phyloP scores from a whole-genome alignment of 2,888 invertebrate genomes.

The Ctena decussata region DNA sequence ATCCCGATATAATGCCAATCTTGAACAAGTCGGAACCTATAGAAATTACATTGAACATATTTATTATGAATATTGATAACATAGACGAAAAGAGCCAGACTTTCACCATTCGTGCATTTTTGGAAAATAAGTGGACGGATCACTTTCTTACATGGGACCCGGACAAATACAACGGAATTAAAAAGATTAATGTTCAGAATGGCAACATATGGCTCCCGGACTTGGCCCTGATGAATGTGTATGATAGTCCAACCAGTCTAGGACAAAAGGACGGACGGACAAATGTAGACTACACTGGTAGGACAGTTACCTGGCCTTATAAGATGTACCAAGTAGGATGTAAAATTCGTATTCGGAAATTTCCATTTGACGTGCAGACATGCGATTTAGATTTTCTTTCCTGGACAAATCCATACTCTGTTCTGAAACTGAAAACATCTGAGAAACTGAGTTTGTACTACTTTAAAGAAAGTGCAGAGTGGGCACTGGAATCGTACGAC shows the following conservation, averaged over 20 bases:
- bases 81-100: conserved; percentile 61
- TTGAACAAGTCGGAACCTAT: conserved; percentile 26
- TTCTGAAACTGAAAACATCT: conserved; percentile 14
- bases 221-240: conserved; percentile 41
- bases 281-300: conserved; percentile 35
- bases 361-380: conserved; percentile 65
- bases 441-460: not conserved
- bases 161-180: conserved; percentile 25
- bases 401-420: conserved; percentile 30
- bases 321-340: conserved; percentile 47
- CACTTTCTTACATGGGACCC: conserved; percentile 54
- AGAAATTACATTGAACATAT: conserved; percentile 31
- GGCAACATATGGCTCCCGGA: conserved; percentile 57
- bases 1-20: conserved; percentile 39
- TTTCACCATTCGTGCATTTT: conserved; percentile 48
- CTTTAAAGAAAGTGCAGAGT: conserved; percentile 34
- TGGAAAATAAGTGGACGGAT: conserved; percentile 60
- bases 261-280: conserved; percentile 43
- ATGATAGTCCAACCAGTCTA: conserved; percentile 34
- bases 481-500: conserved; percentile 20
- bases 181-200: conserved; percentile 45
- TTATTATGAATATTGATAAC: conserved; percentile 54
- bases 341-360: conserved; percentile 41
- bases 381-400: conserved; percentile 54
- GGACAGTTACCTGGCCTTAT: conserved; percentile 34